phyloP scores from a whole-genome alignment of 2,797 vertebrate genomes.

The Lophura swinhoii region DNA sequence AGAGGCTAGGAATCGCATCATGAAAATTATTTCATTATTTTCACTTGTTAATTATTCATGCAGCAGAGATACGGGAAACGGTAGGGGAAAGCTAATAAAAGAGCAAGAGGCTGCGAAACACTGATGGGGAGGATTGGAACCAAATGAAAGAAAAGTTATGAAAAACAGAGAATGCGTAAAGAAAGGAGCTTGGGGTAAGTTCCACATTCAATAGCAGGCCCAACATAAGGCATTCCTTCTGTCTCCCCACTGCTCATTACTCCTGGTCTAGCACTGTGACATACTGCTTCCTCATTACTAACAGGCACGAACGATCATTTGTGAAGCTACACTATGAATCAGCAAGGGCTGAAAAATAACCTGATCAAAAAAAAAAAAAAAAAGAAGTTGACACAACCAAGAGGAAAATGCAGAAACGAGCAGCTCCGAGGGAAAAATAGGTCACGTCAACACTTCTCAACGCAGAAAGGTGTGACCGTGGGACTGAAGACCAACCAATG shows the following conservation, averaged over 20 bases:
- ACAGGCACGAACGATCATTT: neutral
- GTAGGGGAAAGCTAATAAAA: constrained; percentile 19
- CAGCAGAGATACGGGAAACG: neutral
- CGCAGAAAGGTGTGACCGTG: neutral
- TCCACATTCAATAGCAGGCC: neutral
- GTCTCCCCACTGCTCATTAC: neutral
- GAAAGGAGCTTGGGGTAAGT: neutral
- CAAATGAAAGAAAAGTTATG: neutral
- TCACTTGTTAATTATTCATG: constrained; percentile 54
- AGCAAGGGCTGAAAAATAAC: constrained; percentile 38
- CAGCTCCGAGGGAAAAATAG: constrained; percentile 37
- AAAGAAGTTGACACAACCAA: neutral
- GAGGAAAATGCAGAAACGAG: neutral
- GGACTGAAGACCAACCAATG: neutral
- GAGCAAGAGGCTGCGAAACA: neutral
- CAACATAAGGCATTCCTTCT: neutral
- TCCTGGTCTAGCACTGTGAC: neutral
- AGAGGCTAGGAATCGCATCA: constrained; percentile 60
- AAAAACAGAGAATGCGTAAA: neutral
- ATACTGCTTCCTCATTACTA: neutral
- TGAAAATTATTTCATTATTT: constrained; percentile 62
- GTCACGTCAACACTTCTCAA: constrained; percentile 9
- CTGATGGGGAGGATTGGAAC: neutral
- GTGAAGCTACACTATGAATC: constrained; percentile 7
- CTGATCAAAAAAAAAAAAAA: neutral